These are phyloP conservation scores for Isotomurus palustris DNA, from an alignment of 2,888 invertebrate genomes.

Conservation along the genomic window DNA sequence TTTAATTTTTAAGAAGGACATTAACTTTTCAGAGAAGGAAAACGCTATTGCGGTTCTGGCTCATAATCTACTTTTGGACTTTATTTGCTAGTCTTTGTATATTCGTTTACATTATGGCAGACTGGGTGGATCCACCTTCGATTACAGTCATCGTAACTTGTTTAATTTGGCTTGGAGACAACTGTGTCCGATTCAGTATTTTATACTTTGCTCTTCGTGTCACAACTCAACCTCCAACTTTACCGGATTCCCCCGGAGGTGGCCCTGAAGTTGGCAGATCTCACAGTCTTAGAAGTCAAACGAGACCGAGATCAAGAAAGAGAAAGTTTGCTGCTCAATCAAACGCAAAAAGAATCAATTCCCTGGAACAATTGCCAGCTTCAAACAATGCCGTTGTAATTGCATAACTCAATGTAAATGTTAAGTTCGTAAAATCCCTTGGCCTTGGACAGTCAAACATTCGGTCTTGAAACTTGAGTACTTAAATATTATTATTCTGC, in stretches of 20 bases:
- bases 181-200: conserved; percentile 23
- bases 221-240: conserved; percentile 19
- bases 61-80: conserved; percentile 31
- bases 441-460: too few relatives aligned
- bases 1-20: too few relatives aligned
- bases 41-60: conserved; percentile 32
- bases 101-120: conserved; percentile 18
- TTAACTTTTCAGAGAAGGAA: conserved; percentile 28
- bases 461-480: too few relatives aligned
- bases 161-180: conserved; percentile 19
- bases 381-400: too few relatives aligned
- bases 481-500: too few relatives aligned
- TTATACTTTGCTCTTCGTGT: conserved; percentile 30
- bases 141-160: conserved; percentile 22
- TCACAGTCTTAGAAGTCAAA: background rate
- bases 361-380: too few relatives aligned
- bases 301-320: too few relatives aligned
- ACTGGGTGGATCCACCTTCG: conserved; percentile 29
- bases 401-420: too few relatives aligned
- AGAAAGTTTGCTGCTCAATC: too few relatives aligned
- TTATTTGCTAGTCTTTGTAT: conserved; percentile 27
- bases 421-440: too few relatives aligned
- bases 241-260: conserved; percentile 1
- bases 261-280: background rate
- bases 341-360: too few relatives aligned